These are phyloP conservation scores for Gryllus bimaculatus DNA, from an alignment of 1,140 invertebrate species.

Conservation along the genomic window DNA sequence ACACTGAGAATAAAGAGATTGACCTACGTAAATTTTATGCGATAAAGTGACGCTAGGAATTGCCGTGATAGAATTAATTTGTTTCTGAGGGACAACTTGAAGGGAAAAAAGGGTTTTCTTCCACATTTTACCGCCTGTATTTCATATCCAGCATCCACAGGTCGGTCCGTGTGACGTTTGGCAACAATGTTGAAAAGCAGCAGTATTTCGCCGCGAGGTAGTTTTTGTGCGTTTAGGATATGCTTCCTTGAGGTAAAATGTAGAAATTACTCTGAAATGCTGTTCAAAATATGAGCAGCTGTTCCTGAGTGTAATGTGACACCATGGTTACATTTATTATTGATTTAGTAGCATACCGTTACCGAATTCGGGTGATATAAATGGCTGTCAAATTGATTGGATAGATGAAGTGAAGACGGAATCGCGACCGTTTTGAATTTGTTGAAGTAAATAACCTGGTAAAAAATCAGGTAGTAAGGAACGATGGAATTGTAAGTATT, in stretches of 20 bases:
- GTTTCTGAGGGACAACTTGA: too few relatives aligned
- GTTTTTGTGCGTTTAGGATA: neutral
- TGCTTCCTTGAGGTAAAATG: neutral
- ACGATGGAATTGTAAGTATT: neutral
- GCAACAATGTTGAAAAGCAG: neutral
- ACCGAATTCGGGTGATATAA: conserved; percentile 4
- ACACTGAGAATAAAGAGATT: too few relatives aligned
- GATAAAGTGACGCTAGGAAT: too few relatives aligned
- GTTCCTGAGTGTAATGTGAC: neutral
- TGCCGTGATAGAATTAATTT: too few relatives aligned
- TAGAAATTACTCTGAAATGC: neutral
- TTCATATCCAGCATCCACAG: neutral
- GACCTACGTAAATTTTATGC: too few relatives aligned
- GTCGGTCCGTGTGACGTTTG: neutral
- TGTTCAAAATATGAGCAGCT: conserved; percentile 1
- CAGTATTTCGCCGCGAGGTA: conserved; percentile 2
- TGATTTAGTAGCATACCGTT: neutral
- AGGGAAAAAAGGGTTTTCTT: neutral
- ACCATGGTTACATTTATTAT: conserved; percentile 1
- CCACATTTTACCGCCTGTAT: neutral
- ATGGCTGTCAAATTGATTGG: conserved; percentile 4
- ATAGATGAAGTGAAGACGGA: neutral
- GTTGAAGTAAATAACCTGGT: neutral
- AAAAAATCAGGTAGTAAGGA: neutral
- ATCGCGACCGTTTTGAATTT: neutral